Percentiles rank a stretch among this genome's conserved stretches.
Evolutionary conservation across 2,888 invertebrate genomes (phyloP).

Genomic region (Caenorhabditis sp.): DNA sequence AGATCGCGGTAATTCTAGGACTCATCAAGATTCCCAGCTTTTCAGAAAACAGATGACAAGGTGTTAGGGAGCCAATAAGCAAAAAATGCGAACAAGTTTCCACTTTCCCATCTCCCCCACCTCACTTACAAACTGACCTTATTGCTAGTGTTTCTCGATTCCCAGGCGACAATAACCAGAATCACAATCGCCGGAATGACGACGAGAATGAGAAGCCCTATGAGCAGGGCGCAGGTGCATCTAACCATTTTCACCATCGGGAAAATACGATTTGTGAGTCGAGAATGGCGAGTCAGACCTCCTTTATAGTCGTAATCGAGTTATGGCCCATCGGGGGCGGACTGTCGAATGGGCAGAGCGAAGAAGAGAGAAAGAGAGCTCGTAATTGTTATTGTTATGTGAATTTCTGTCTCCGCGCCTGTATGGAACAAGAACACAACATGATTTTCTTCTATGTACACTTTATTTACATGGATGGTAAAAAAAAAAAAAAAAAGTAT

Average conservation of each 20-base stretch:
- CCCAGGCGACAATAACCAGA: too few relatives aligned
- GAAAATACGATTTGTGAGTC: not conserved
- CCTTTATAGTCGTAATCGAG: slow-evolving; percentile 3
- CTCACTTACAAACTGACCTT: too few relatives aligned
- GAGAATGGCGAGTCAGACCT: not conserved
- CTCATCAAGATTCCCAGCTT: too few relatives aligned
- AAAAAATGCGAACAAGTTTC: too few relatives aligned
- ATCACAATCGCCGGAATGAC: not conserved
- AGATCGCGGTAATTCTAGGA: too few relatives aligned
- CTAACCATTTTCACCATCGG: too few relatives aligned
- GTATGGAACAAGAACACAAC: not conserved
- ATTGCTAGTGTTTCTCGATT: too few relatives aligned
- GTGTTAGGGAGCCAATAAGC: too few relatives aligned
- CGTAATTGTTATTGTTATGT: slow-evolving; percentile 3
- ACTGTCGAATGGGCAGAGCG: not conserved
- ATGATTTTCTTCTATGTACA: not conserved
- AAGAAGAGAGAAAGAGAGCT: too few relatives aligned
- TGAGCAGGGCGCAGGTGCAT: not conserved
- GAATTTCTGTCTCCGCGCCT: too few relatives aligned
- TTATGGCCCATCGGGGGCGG: not conserved
- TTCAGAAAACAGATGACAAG: too few relatives aligned
- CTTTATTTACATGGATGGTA: not conserved
- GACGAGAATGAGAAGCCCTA: not conserved
- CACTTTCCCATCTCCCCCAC: too few relatives aligned
- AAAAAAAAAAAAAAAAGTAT: not conserved